Evolutionary conservation across 2,797 vertebrate genomes (phyloP).

Genomic region (Clarias pachynema): DNA sequence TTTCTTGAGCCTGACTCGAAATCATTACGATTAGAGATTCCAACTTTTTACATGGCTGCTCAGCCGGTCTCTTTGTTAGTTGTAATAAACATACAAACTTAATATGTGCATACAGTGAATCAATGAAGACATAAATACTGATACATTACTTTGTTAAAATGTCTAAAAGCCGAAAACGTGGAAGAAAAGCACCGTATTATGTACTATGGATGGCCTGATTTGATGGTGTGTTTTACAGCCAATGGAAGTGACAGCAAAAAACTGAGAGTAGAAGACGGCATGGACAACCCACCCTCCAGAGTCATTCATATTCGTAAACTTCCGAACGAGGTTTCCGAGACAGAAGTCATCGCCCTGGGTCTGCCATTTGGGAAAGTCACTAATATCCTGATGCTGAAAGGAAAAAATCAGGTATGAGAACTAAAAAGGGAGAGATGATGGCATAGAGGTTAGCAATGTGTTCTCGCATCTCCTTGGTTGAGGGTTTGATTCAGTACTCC

Average conservation of each 20-base stretch:
- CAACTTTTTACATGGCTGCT: too few species aligned
- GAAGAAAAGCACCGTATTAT: background rate
- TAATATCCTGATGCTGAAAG: slow-evolving; percentile 98
- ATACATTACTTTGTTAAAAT: background rate
- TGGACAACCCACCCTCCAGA: slow-evolving; percentile 91
- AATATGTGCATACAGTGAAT: background rate
- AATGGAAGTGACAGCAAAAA: slow-evolving; percentile 98
- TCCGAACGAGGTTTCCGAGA: slow-evolving; percentile 95
- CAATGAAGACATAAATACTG: background rate
- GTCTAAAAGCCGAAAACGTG: background rate
- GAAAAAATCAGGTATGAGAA: slow-evolving; percentile 92
- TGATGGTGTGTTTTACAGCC: slow-evolving; percentile 70
- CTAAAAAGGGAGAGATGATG: background rate
- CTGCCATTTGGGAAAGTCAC: slow-evolving; percentile 98
- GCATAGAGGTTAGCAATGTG: too few species aligned
- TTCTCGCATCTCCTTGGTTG: too few species aligned
- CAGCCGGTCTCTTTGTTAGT: background rate
- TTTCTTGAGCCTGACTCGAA: too few species aligned
- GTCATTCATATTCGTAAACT: slow-evolving; percentile 98
- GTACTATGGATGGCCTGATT: background rate
- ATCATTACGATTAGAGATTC: too few species aligned
- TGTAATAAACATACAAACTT: background rate
- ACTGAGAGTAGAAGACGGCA: slow-evolving; percentile 92
- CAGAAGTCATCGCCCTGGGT: slow-evolving; percentile 96
- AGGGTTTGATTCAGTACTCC: too few species aligned